Conservation (phyloP, 2,113 vertebrate genomes). For the Poeciliopsis prolifica region DNA sequence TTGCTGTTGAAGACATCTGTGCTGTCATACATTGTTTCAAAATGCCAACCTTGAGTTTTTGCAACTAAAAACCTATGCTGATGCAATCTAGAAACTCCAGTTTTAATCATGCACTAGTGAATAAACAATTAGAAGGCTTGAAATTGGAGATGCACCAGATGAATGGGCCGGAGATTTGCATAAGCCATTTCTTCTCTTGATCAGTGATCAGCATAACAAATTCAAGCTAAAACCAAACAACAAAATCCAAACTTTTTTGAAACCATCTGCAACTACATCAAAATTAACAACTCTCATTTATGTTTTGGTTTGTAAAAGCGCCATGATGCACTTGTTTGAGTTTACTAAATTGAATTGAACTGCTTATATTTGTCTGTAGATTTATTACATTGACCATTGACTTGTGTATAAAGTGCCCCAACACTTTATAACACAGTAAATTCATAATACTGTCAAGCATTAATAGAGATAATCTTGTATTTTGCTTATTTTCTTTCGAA, state of each 20-base stretch:
- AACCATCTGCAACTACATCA: too few species aligned
- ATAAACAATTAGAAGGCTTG: too few species aligned
- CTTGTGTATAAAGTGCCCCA: not conserved
- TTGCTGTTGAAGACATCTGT: constrained; percentile 8
- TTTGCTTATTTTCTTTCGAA: not conserved
- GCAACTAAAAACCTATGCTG: not conserved
- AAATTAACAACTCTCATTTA: too few species aligned
- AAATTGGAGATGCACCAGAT: too few species aligned
- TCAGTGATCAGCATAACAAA: not conserved
- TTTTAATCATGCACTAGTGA: not conserved
- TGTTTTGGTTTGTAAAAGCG: not conserved
- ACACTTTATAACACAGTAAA: not conserved
- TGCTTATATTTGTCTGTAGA: not conserved
- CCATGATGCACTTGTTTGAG: not conserved
- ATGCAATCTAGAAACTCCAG: not conserved
- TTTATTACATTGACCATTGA: not conserved
- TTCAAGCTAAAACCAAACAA: not conserved
- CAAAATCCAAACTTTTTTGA: not conserved
- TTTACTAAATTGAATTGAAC: too few species aligned
- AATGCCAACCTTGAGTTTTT: not conserved
- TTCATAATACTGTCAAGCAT: not conserved
- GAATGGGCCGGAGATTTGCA: not conserved
- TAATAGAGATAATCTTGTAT: not conserved
- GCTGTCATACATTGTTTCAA: not conserved
- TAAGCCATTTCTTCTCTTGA: not conserved